A percentile compares a stretch with the other conserved stretches of the same genome.
phyloP scores from a whole-genome alignment of 2,888 invertebrate genomes.

The Cantharis lateralis region DNA sequence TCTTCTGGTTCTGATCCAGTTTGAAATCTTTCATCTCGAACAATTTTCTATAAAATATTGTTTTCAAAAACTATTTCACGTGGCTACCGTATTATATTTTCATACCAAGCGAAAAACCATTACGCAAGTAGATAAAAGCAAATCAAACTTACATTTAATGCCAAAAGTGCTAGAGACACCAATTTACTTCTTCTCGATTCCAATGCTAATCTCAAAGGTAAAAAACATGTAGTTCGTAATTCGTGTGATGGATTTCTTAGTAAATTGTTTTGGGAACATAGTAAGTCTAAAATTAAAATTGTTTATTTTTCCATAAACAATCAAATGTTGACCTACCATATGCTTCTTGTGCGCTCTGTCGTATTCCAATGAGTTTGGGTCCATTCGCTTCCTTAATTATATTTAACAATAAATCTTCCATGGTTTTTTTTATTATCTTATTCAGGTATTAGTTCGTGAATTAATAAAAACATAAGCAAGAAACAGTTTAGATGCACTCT shows the following conservation, averaged over 20 bases:
- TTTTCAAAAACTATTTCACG: too few relatives aligned
- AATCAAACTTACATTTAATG: slow-evolving; percentile 78
- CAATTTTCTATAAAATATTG: slow-evolving; percentile 70
- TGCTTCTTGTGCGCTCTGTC: slow-evolving; percentile 85
- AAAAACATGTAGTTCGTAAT: slow-evolving; percentile 80
- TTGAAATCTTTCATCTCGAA: slow-evolving; percentile 90
- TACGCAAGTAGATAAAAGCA: not conserved
- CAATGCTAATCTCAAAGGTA: slow-evolving; percentile 83
- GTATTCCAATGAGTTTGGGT: slow-evolving; percentile 74
- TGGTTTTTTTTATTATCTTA: slow-evolving; percentile 48
- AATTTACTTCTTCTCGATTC: slow-evolving; percentile 87
- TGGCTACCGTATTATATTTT: too few relatives aligned
- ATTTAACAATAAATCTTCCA: slow-evolving; percentile 88
- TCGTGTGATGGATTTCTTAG: slow-evolving; percentile 81
- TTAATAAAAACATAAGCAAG: not conserved
- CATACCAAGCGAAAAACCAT: too few relatives aligned
- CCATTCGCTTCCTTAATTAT: slow-evolving; percentile 84
- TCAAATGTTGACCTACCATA: slow-evolving; percentile 65
- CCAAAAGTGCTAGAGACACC: slow-evolving; percentile 80
- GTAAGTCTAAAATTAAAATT: slow-evolving; percentile 65
- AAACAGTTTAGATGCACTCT: not conserved
- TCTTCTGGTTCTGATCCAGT: slow-evolving; percentile 89
- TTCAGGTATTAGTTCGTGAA: not conserved
- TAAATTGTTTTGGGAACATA: slow-evolving; percentile 77
- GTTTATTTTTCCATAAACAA: not conserved